Base-by-base conservation (phyloP, 2,797 vertebrate species). In the Emydoidea blandingii region DNA sequence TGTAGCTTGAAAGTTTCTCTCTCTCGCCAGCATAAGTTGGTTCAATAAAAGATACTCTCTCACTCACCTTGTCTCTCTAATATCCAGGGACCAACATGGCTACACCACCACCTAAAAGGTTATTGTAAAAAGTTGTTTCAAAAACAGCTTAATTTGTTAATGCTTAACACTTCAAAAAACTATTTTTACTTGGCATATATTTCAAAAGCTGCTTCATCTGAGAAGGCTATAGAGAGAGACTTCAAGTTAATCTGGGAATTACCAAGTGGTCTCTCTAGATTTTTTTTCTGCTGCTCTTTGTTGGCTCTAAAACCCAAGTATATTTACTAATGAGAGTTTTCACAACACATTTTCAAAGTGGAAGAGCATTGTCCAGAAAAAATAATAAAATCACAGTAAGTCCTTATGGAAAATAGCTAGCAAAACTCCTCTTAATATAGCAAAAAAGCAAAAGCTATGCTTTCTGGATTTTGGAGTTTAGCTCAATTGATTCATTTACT, bases 401-500 rank as follows among this genome's bases (percentile, higher is more conserved):
- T 49, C 47, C 15, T 78, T 78, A 18, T 18, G 27, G 44, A 6
- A 49, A 93, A 93, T 11, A 84, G 88, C 54, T 81, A 86, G 86
- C 54, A 94, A 94, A 72, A 89, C 93, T 96, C 68, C 91, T 82
- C 52, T 96, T 94, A 84, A 83, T 90, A 12, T 86, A 86, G 86
- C 37, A 86, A 86, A 97, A 96, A 95, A 47, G 78, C 82, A 92
- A 93, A 91, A 93, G 85, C 68, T 92, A 52, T 91, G 89, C 86
- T 96, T 86, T 86, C 59, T 91, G 86, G 79, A 34, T 87, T 72
- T 72, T 81, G 81, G 96, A 93, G 68, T 97, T 96, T 88, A 91
- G 87, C 86, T 95, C 41, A 1, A 62, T 95, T 88, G 91, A 97
- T 96, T 96, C 93, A 95, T 96, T 95, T 93, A 87, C 52, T 81